Conservation (phyloP, 2,888 invertebrate species). For the Scelioninae gen. 1 region DNA sequence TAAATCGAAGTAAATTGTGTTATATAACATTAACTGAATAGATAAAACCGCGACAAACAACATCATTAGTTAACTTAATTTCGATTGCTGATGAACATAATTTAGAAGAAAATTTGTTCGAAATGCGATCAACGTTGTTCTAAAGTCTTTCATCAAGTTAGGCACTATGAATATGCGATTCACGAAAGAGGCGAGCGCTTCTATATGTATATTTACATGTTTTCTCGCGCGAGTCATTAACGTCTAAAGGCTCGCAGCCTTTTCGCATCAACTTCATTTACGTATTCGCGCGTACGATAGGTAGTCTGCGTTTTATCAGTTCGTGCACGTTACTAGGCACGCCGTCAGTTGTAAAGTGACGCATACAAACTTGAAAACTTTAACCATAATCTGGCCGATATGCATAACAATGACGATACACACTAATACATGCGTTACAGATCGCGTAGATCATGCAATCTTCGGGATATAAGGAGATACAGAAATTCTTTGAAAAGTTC, state of each 20-base stretch:
- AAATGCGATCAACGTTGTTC: constrained; percentile 47
- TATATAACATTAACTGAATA: too few relatives aligned
- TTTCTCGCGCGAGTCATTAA: constrained; percentile 67
- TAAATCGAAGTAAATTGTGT: too few relatives aligned
- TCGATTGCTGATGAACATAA: constrained; percentile 34
- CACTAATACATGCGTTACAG: constrained; percentile 54
- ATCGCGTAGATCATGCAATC: constrained; percentile 59
- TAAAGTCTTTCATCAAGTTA: constrained; percentile 55
- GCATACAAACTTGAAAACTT: constrained; percentile 67
- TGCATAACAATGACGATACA: constrained; percentile 68
- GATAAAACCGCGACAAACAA: neutral
- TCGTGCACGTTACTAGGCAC: constrained; percentile 63
- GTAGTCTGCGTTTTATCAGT: constrained; percentile 65
- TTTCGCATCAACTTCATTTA: constrained; percentile 65
- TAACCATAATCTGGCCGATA: constrained; percentile 69
- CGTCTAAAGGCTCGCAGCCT: constrained; percentile 61
- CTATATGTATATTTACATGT: constrained; percentile 59
- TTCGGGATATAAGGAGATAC: constrained; percentile 50
- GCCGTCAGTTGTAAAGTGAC: constrained; percentile 68
- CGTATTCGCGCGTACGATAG: constrained; percentile 66
- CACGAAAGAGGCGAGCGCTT: constrained; percentile 45
- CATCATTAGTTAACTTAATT: constrained; percentile 27
- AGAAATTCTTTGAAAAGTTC: constrained; percentile 55
- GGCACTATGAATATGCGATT: constrained; percentile 53
- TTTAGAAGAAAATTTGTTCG: constrained; percentile 42